phyloP scores from a whole-genome alignment of 1,140 invertebrate genomes.

The Reticulitermes speratus region DNA sequence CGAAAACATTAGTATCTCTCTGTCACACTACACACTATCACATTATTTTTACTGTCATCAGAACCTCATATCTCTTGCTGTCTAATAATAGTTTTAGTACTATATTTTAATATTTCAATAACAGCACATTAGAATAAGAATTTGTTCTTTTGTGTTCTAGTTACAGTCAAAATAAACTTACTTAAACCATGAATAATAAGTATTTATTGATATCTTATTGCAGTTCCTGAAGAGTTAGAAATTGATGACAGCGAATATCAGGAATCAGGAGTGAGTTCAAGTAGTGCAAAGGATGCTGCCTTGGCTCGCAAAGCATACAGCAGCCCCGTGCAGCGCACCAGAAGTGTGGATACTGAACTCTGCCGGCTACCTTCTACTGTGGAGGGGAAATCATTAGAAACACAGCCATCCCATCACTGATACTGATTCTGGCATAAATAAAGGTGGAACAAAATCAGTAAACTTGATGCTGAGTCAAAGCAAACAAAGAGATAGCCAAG shows the following conservation, averaged over 20 bases:
- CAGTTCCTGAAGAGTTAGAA: constrained; percentile 34
- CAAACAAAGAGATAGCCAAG: neutral
- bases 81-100: neutral
- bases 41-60: too few species aligned
- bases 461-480: neutral
- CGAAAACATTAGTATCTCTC: too few species aligned
- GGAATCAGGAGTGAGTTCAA: neutral
- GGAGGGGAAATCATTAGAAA: neutral
- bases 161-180: too few species aligned
- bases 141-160: too few species aligned
- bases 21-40: too few species aligned
- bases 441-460: neutral
- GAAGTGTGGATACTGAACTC: constrained; percentile 15
- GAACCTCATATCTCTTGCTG: neutral
- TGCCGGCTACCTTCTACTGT: neutral
- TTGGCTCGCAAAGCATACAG: constrained; percentile 32
- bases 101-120: too few species aligned
- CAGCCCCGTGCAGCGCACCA: constrained; percentile 30
- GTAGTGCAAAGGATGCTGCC: constrained; percentile 5
- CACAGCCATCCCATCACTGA: neutral
- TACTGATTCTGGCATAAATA: neutral
- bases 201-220: neutral
- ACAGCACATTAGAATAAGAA: too few species aligned
- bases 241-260: constrained; percentile 15
- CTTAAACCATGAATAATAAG: neutral